phyloP scores from a whole-genome alignment of 2,113 vertebrate genomes.

The Circaetus gallicus region DNA sequence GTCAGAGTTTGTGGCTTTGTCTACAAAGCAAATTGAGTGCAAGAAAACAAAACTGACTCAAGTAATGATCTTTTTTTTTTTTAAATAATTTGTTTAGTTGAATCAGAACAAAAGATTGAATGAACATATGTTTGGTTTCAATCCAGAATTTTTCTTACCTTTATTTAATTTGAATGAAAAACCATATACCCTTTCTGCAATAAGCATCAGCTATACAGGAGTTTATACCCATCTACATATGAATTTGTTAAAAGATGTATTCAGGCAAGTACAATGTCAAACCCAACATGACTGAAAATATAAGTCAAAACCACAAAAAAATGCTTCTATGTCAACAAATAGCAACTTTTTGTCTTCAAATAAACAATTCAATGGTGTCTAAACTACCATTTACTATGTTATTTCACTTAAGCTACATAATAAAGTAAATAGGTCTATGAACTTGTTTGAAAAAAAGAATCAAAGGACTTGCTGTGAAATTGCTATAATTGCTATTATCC shows the following conservation, averaged over 20 bases:
- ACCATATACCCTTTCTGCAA: not conserved
- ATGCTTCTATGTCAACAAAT: not conserved
- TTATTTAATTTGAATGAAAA: not conserved
- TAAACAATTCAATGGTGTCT: not conserved
- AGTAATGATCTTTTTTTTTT: not conserved
- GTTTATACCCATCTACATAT: not conserved
- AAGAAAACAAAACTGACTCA: not conserved
- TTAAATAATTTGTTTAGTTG: not conserved
- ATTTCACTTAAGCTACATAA: not conserved
- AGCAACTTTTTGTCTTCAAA: not conserved
- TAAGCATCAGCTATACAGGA: not conserved
- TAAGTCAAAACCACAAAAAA: not conserved
- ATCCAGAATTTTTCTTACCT: not conserved
- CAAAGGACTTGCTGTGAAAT: not conserved
- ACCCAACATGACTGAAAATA: not conserved
- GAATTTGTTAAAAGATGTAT: not conserved
- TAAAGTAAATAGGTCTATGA: not conserved
- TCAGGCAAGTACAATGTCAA: not conserved
- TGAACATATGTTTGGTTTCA: not conserved
- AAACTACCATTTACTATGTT: not conserved
- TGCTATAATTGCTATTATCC: not conserved
- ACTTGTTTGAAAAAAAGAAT: not conserved
- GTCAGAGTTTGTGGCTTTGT: not conserved
- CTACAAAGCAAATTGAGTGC: not conserved
- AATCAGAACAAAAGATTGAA: not conserved